Evolutionary conservation across 2,113 vertebrate genomes (phyloP).

Genomic region (Protobothrops flavoviridis): DNA sequence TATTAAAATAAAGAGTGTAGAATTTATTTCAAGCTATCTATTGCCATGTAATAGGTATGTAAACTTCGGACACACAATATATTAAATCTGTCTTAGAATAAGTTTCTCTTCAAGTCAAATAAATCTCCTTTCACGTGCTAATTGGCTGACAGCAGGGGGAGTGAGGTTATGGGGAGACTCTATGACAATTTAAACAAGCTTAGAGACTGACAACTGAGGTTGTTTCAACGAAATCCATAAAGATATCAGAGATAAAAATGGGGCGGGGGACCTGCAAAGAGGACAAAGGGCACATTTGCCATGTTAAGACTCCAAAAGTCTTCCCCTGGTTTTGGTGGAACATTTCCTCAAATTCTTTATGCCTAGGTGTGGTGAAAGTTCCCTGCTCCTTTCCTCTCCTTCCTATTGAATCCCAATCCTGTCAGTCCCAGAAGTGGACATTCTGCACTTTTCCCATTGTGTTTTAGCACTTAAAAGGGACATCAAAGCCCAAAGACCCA

Average conservation of each 20-base stretch:
- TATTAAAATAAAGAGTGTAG: background rate
- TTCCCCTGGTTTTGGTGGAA: background rate
- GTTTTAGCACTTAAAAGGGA: slow-evolving; percentile 56
- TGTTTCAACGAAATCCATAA: background rate
- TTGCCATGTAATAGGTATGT: background rate
- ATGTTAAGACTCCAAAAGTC: background rate
- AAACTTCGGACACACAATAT: background rate
- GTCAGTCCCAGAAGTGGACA: slow-evolving; percentile 43
- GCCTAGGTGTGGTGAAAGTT: too few relatives aligned
- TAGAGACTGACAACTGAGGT: background rate
- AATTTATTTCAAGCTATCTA: background rate
- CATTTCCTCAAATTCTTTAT: background rate
- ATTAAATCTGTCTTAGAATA: background rate
- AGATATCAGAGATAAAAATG: background rate
- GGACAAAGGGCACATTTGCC: background rate
- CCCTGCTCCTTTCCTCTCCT: background rate
- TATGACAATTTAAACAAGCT: background rate
- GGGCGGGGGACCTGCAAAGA: background rate
- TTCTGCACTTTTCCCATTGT: slow-evolving; percentile 45
- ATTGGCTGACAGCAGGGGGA: background rate
- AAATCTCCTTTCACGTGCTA: background rate
- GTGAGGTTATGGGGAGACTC: background rate
- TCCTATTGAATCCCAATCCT: slow-evolving; percentile 37
- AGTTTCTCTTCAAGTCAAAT: background rate
- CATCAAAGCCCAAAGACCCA: slow-evolving; percentile 56